Evolutionary conservation across 2,888 invertebrate genomes (phyloP), one percentile per base, ranked within the genome.

Genomic region (Sceliomorpha sp.): DNA sequence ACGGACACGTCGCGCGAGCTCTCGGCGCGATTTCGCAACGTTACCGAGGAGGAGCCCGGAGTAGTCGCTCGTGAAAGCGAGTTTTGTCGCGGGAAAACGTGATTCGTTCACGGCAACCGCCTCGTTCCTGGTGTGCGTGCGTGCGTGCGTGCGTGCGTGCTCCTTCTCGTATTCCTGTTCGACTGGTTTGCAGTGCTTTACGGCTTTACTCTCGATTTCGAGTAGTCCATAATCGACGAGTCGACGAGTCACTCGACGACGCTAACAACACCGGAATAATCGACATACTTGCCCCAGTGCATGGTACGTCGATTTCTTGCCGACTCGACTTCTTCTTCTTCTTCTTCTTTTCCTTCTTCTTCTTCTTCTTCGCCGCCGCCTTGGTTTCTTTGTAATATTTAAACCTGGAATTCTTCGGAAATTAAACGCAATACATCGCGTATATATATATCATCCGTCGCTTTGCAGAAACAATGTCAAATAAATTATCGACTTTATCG

Each of bases 81-180:
- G 67, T 70, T 66, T 67, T 48, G 59, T 56, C 67, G 70, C 66
- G 67, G 67, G 56, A 62, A 72, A 66, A 66, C 72, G 58, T 55
- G 72, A 66, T 66, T 56, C 53, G 44, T 29, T 68, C 45, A 45
- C 36, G 40, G 53, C 50, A 58, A 56, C 39, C 27, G 63, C 58
- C n/a, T 47, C 58, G 37, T 56, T 36, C 40, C 50, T 47, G 67
- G 68, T 45, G 50, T 40, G 40, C 44, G 55, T 47, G 50, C 60
- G 39, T 60, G 73, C 75, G 76, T 78, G 78, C 76, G 77, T 77
- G 76, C 77, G 72, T 68, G 70, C 66, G 48, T 34, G 47, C 47
- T 39, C 26, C 36, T 58, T 10, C 48, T 34, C 17, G 66, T 60
- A 70, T 66, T 70, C 70, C 62, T 51, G 70, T 56, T 70, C 66